phyloP scores from a whole-genome alignment of 2,888 invertebrate genomes.

The Pseudolycoriella hygida region DNA sequence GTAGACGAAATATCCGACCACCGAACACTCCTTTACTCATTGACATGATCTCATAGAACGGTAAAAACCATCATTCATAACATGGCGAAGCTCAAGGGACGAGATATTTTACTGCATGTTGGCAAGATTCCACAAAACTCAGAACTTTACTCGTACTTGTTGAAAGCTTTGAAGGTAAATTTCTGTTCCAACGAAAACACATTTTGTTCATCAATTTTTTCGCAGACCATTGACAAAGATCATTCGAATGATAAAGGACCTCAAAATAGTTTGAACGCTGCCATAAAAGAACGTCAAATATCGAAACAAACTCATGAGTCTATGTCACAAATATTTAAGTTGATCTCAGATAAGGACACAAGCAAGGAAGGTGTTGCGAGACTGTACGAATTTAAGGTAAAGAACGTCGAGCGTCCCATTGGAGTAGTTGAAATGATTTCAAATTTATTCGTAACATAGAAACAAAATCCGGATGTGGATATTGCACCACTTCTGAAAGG shows the following conservation, averaged over 20 bases:
- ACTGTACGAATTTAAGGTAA: slow-evolving; percentile 28
- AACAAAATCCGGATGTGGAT: slow-evolving; percentile 28
- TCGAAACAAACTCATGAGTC: slow-evolving; percentile 71
- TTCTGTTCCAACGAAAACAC: background rate
- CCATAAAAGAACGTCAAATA: slow-evolving; percentile 18
- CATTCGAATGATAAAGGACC: too few relatives aligned
- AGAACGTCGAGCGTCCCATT: too few relatives aligned
- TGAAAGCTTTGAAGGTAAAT: slow-evolving; percentile 55
- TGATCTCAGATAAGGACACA: slow-evolving; percentile 78
- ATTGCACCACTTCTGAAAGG: slow-evolving; percentile 26
- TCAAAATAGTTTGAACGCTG: too few relatives aligned
- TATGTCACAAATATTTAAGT: slow-evolving; percentile 73
- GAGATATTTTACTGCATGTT: slow-evolving; percentile 59
- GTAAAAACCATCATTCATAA: slow-evolving; percentile 88
- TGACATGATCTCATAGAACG: slow-evolving; percentile 37
- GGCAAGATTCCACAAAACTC: slow-evolving; percentile 61
- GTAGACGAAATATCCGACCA: background rate
- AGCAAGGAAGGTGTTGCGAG: slow-evolving; percentile 55
- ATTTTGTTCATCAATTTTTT: slow-evolving; percentile 12
- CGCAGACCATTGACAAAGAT: slow-evolving; percentile 12
- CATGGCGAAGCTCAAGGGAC: slow-evolving; percentile 75
- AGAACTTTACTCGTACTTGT: slow-evolving; percentile 71
- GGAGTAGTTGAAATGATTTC: too few relatives aligned
- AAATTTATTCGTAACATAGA: slow-evolving; percentile 12
- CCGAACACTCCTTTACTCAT: background rate